phyloP scores from a whole-genome alignment of 2,113 vertebrate species.

The Amphiprion ocellaris region DNA sequence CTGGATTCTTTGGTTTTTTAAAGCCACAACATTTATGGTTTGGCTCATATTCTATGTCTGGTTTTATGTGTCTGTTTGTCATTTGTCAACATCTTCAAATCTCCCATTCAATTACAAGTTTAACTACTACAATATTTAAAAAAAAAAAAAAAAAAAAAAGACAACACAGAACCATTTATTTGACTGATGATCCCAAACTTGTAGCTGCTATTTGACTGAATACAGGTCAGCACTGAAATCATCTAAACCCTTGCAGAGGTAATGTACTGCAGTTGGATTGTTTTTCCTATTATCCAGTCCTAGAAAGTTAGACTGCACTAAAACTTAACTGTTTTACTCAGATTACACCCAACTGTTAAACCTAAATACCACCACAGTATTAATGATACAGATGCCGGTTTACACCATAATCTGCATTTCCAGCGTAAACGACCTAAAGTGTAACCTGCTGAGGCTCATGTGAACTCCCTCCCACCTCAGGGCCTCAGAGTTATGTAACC shows the following conservation, averaged over 20 bases:
- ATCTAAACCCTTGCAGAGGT: not conserved
- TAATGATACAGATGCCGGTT: not conserved
- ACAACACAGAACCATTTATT: too few species aligned
- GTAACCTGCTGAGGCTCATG: constrained; percentile 62
- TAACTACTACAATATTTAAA: too few species aligned
- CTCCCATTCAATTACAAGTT: too few species aligned
- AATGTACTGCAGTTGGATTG: not conserved
- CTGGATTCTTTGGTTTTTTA: too few species aligned
- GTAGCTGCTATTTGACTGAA: too few species aligned
- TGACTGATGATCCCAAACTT: too few species aligned
- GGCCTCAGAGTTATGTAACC: constrained; percentile 61
- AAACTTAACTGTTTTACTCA: not conserved
- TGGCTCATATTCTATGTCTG: too few species aligned
- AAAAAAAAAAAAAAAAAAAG: too few species aligned
- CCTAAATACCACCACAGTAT: not conserved
- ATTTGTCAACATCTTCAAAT: too few species aligned
- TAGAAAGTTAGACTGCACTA: not conserved
- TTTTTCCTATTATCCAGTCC: not conserved
- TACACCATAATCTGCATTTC: constrained; percentile 29
- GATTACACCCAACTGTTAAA: constrained; percentile 24
- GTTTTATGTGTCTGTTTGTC: too few species aligned
- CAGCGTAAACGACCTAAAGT: constrained; percentile 42
- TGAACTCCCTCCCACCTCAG: constrained; percentile 32
- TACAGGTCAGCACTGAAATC: too few species aligned
- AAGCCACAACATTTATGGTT: too few species aligned